Conservation (phyloP, 2,888 invertebrate genomes). For the Drosophila neonasuta region DNA sequence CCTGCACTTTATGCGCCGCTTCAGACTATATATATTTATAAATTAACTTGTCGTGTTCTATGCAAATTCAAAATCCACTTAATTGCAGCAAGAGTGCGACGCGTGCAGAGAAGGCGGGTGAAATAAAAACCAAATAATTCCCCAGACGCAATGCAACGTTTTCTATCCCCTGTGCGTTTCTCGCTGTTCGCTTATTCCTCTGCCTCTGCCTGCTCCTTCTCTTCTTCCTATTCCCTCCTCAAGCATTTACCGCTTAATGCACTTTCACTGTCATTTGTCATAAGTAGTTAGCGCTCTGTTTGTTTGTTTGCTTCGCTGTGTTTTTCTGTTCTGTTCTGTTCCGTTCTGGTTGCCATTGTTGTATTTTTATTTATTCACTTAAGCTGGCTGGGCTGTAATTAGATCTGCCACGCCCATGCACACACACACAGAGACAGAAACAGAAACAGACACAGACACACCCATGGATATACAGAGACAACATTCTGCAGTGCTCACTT, state of each 20-base stretch:
- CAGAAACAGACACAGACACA: background rate
- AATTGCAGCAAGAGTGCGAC: conserved; percentile 44
- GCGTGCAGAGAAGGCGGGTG: conserved; percentile 9
- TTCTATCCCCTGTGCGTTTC: conserved; percentile 2
- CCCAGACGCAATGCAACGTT: conserved; percentile 29
- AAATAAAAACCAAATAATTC: conserved; percentile 52
- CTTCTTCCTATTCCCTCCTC: conserved; percentile 20
- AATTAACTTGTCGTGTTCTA: conserved; percentile 66
- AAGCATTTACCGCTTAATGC: conserved; percentile 59
- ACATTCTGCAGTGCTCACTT: conserved; percentile 1
- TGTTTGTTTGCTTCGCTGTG: conserved; percentile 34
- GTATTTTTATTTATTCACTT: conserved; percentile 54
- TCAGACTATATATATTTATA: conserved; percentile 37
- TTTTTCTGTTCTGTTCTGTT: conserved; percentile 11
- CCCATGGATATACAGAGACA: background rate
- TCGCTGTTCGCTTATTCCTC: background rate
- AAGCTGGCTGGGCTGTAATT: conserved; percentile 61
- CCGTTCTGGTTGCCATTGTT: conserved; percentile 28
- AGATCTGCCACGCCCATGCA: conserved; percentile 58
- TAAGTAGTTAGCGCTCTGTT: conserved; percentile 65
- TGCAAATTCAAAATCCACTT: conserved; percentile 64
- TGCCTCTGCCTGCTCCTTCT: background rate
- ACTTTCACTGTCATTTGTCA: conserved; percentile 71
- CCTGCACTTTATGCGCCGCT: conserved; percentile 32
- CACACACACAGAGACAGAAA: background rate